Evolutionary conservation across 2,113 vertebrate species (phyloP).

Genomic region (Scolopax mira): DNA sequence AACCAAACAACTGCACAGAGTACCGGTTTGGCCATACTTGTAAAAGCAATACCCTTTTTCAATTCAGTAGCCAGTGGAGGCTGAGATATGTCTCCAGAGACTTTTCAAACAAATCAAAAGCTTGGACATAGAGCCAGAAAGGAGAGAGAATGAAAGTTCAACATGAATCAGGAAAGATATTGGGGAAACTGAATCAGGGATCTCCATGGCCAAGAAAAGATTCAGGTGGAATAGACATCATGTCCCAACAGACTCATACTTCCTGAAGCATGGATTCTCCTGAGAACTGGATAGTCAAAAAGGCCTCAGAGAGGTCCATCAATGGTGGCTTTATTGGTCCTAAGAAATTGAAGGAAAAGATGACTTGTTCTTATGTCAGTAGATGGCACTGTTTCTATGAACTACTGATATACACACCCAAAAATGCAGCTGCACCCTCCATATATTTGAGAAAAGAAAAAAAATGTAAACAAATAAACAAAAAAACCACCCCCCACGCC

Average conservation of each 20-base stretch:
- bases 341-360: not conserved
- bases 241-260: not conserved
- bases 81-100: not conserved
- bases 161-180: not conserved
- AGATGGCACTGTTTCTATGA: conserved; percentile 70
- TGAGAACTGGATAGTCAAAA: not conserved
- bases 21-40: not conserved
- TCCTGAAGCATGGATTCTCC: not conserved
- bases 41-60: not conserved
- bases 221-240: not conserved
- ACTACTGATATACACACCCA: not conserved
- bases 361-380: not conserved
- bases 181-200: not conserved
- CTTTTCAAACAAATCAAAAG: not conserved
- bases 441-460: not conserved
- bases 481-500: accelerated
- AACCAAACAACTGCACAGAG: not conserved
- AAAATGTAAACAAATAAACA: not conserved
- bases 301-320: accelerated
- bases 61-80: not conserved
- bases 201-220: not conserved
- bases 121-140: not conserved
- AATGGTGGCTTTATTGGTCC: not conserved
- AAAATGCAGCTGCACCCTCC: not conserved
- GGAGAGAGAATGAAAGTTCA: not conserved